Evolutionary conservation across 1,140 invertebrate species (phyloP), one percentile per base, ranked within the genome.

Genomic region (Philopotamus ludificatus): DNA sequence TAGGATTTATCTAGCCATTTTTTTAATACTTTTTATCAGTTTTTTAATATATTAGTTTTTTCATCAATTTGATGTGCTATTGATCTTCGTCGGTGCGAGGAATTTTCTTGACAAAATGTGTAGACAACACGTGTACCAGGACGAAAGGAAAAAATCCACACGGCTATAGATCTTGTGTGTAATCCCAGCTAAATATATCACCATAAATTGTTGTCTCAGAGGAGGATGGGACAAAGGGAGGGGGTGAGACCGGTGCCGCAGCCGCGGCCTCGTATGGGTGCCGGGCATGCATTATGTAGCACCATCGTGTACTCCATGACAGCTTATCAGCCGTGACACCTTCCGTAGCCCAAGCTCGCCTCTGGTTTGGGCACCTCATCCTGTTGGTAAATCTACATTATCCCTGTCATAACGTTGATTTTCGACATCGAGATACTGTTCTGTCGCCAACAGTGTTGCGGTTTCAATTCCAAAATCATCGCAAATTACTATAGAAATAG

Each of bases 211-310:
- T 20, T 7, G 10, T 47, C 44, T 16, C 4, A 4, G 44, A 16
- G 44, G 44, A 47, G 10, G n/a, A n/a, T n/a, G n/a, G n/a, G n/a
- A n/a, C n/a, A n/a, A n/a, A n/a, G n/a, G n/a, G n/a, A n/a, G n/a
- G n/a, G n/a, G n/a, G n/a, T n/a, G n/a, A n/a, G n/a, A n/a, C n/a
- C n/a, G n/a, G n/a, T n/a, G n/a, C n/a, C n/a, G 45, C 59, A 58
- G 22, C 25, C 18, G 20, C 18, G 45, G 18, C 10, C 45, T 25
- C 58, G 63, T 65, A 54, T 62, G 63, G 61, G 50, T 61, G 28
- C 53, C 51, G n/a, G n/a, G 41, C 53, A 69, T 69, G 63, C 67
- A 69, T 69, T 69, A 69, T 65, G 67, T 66, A 69, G n/a, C n/a
- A n/a, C n/a, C n/a, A n/a, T 69, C 61, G 45, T 63, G 63, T 69